phyloP scores from a whole-genome alignment of 2,797 vertebrate genomes.

The Denticeps clupeoides region DNA sequence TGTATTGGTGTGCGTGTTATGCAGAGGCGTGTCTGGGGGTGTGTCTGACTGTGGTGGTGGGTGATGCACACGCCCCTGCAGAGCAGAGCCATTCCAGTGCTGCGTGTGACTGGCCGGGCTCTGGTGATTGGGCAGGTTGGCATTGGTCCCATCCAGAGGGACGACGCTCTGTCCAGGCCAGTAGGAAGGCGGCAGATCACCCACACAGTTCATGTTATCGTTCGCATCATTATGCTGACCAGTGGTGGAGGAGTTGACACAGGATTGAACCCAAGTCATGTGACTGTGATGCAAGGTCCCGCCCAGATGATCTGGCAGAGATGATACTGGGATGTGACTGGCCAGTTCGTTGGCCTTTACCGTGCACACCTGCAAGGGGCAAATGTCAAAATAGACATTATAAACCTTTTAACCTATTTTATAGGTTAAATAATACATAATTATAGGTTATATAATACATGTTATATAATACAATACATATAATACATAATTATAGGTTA shows the following conservation, averaged over 20 bases:
- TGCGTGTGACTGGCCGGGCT: constrained; percentile 43
- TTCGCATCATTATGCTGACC: constrained; percentile 39
- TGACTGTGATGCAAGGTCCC: constrained; percentile 69
- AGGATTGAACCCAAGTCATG: constrained; percentile 72
- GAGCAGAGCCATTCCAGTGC: constrained; percentile 68
- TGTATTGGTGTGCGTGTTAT: constrained; percentile 40
- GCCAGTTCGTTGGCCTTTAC: constrained; percentile 67
- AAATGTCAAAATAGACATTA: too few relatives aligned
- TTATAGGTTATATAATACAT: too few relatives aligned
- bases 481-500: background rate
- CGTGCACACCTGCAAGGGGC: constrained; percentile 58
- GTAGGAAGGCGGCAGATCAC: constrained; percentile 65
- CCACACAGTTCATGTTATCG: constrained; percentile 61
- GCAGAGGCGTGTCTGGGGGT: constrained; percentile 59
- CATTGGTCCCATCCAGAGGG: constrained; percentile 58
- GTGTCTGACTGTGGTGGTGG: constrained; percentile 68
- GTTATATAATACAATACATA: background rate
- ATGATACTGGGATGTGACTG: constrained; percentile 66
- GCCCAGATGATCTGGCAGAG: constrained; percentile 68
- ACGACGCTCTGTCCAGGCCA: constrained; percentile 58
- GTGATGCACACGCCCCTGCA: constrained; percentile 47
- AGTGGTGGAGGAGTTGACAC: constrained; percentile 51
- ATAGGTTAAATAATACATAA: background rate
- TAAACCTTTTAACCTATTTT: too few relatives aligned
- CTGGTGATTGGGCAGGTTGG: constrained; percentile 64